A percentile compares a stretch with the other conserved stretches of the same genome.
phyloP scores from a whole-genome alignment of 2,888 invertebrate genomes.

The Beris chalybata region DNA sequence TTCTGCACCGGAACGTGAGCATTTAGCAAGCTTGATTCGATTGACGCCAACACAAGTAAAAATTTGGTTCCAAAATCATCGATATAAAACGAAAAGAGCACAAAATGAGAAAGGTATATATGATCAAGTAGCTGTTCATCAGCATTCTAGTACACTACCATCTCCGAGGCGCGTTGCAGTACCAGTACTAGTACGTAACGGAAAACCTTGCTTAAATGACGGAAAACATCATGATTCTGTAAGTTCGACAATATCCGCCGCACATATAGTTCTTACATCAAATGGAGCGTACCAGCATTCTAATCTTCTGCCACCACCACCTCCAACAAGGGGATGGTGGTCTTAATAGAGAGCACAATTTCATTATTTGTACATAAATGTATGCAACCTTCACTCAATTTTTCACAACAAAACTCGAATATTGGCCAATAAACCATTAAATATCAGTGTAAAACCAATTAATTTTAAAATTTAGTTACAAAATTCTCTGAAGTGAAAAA shows the following conservation, averaged over 20 bases:
- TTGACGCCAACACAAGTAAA: conserved; percentile 97
- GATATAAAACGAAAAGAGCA: conserved; percentile 98
- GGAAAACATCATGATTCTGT: conserved; percentile 60
- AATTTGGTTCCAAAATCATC: conserved; percentile 99
- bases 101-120: conserved; percentile 88
- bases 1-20: conserved; percentile 96
- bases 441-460: conserved; percentile 34
- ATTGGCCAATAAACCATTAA: conserved; percentile 35
- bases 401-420: conserved; percentile 28
- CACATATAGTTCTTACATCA: conserved; percentile 60
- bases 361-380: neutral
- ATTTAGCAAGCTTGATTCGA: conserved; percentile 90
- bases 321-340: conserved; percentile 50
- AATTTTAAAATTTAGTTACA: conserved; percentile 8
- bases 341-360: conserved; percentile 46
- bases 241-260: conserved; percentile 47
- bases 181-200: conserved; percentile 91
- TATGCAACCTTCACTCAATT: neutral
- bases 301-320: conserved; percentile 47
- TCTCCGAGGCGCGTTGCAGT: conserved; percentile 92
- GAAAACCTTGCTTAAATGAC: conserved; percentile 79
- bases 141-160: conserved; percentile 62
- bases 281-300: conserved; percentile 52
- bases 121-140: conserved; percentile 56
- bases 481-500: neutral